Percentiles rank a stretch among this genome's conserved stretches.
Conservation (phyloP, 1,140 invertebrate species). For the Drosophila repleta region DNA sequence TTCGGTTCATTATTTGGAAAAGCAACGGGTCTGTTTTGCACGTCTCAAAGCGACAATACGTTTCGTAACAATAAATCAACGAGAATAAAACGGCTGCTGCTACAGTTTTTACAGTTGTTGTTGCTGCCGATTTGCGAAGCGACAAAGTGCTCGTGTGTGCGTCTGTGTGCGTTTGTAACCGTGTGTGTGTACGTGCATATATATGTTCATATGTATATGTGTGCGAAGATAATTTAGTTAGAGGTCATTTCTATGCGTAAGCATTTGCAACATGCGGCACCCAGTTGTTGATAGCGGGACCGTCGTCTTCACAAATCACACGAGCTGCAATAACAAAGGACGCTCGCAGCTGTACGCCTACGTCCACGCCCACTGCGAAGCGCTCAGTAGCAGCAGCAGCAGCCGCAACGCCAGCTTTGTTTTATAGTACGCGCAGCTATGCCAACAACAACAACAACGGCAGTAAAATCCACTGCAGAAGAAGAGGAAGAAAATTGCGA, state of each 20-base stretch:
- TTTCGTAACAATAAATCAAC: conserved; percentile 10
- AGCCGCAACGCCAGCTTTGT: conserved; percentile 42
- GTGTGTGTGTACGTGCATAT: conserved; percentile 18
- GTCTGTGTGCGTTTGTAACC: neutral
- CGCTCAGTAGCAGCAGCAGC: conserved; percentile 27
- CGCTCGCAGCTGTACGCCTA: conserved; percentile 56
- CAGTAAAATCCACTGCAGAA: conserved; percentile 34
- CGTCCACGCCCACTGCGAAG: conserved; percentile 47
- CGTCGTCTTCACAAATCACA: conserved; percentile 20
- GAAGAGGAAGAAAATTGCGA: conserved; percentile 63
- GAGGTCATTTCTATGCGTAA: conserved; percentile 56
- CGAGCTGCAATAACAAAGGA: conserved; percentile 57
- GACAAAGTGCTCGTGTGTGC: conserved; percentile 39
- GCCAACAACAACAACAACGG: conserved; percentile 58
- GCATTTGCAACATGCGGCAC: conserved; percentile 67
- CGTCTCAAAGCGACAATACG: conserved; percentile 7
- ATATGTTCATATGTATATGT: conserved; percentile 20
- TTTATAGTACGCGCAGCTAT: conserved; percentile 74
- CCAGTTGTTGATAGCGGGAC: conserved; percentile 44
- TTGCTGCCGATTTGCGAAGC: conserved; percentile 43
- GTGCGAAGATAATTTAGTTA: conserved; percentile 51
- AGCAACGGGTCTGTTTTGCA: conserved; percentile 38
- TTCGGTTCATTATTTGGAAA: conserved; percentile 14
- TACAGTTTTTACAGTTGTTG: conserved; percentile 28
- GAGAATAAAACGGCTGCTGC: neutral